Percentiles rank a stretch among this genome's conserved stretches.
Evolutionary conservation across 2,888 invertebrate species (phyloP).

Genomic region (Zele albiditarsus): DNA sequence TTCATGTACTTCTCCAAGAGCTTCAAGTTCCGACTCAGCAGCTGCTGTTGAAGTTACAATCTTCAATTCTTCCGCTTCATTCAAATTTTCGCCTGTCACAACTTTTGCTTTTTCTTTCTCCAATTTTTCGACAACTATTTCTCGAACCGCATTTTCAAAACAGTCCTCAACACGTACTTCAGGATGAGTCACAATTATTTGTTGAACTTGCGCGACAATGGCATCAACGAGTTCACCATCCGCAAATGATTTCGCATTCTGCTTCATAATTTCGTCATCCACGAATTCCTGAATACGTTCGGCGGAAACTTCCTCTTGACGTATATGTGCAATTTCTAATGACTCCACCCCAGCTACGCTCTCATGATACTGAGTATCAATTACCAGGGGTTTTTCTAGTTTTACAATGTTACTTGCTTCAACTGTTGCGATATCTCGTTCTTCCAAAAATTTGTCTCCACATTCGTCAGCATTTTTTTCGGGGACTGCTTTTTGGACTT

Average conservation of each 20-base stretch:
- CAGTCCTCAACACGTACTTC: constrained; percentile 1
- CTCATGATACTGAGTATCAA: background rate
- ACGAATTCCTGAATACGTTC: constrained; percentile 23
- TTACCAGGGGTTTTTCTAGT: background rate
- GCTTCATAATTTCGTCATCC: constrained; percentile 15
- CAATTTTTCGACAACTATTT: constrained; percentile 26
- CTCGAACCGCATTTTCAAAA: constrained; percentile 3
- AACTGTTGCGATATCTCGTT: constrained; percentile 40
- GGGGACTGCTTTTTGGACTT: background rate
- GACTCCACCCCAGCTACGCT: background rate
- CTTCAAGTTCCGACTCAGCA: constrained; percentile 28
- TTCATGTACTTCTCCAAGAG: constrained; percentile 22
- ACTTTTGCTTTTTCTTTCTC: constrained; percentile 27
- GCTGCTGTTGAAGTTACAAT: background rate
- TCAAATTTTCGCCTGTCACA: constrained; percentile 3
- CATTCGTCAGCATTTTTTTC: constrained; percentile 29
- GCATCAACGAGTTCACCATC: background rate
- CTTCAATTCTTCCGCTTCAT: constrained; percentile 1
- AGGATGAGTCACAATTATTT: constrained; percentile 16
- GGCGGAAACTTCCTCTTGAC: background rate
- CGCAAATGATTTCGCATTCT: constrained; percentile 12
- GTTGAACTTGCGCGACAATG: background rate
- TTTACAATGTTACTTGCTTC: constrained; percentile 4
- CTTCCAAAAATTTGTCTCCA: constrained; percentile 47
- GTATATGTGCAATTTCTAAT: background rate